Evolutionary conservation across 2,113 vertebrate species (phyloP).

Genomic region (Corythornis vintsioides): DNA sequence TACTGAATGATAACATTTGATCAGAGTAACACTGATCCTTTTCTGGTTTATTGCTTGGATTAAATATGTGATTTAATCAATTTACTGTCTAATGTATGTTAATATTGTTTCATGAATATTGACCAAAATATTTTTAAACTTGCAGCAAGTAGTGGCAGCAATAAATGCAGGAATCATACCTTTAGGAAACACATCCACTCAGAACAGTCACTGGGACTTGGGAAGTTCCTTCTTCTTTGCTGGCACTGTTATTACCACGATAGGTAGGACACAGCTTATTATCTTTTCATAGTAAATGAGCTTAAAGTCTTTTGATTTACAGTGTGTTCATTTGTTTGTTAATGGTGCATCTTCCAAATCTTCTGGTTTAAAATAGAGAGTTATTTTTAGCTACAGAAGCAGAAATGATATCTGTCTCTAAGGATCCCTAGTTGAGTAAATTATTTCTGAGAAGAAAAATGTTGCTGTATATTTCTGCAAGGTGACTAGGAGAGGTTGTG

Average conservation of each 20-base stretch:
- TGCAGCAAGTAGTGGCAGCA: constrained; percentile 95
- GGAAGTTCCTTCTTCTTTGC: constrained; percentile 99
- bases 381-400: neutral
- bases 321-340: neutral
- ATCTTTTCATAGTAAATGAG: constrained; percentile 57
- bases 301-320: constrained; percentile 55
- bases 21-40: neutral
- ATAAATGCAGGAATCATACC: constrained; percentile 95
- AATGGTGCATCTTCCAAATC: neutral
- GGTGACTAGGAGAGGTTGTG: neutral
- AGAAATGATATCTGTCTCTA: neutral
- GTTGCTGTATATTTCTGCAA: neutral
- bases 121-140: constrained; percentile 80
- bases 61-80: neutral
- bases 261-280: constrained; percentile 86
- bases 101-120: constrained; percentile 68
- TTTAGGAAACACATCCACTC: constrained; percentile 89
- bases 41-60: neutral
- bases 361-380: neutral
- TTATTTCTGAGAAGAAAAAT: neutral
- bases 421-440: neutral
- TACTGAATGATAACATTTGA: neutral
- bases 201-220: constrained; percentile 97
- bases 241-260: constrained; percentile 98
- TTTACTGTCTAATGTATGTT: constrained; percentile 31